Conservation (phyloP, 1,140 invertebrate genomes). For the Ostrea denselamellosa region DNA sequence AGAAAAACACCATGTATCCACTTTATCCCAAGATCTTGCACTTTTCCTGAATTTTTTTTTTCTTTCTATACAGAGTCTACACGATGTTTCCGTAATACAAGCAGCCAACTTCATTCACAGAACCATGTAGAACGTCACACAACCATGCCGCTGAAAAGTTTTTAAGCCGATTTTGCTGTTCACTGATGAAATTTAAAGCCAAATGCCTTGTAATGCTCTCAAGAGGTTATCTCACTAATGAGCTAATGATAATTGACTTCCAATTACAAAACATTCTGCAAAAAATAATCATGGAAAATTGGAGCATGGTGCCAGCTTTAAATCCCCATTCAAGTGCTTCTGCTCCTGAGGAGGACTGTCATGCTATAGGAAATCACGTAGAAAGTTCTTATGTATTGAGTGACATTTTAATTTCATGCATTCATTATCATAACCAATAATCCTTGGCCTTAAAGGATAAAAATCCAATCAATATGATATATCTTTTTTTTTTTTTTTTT, state of each 20-base stretch:
- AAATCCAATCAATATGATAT: neutral
- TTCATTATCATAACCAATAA: neutral
- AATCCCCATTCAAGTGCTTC: neutral
- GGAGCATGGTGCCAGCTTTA: neutral
- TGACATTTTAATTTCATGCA: neutral
- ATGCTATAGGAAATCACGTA: neutral
- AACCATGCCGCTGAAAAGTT: neutral
- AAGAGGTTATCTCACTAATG: conserved; percentile 35
- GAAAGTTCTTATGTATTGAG: neutral
- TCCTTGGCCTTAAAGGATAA: neutral
- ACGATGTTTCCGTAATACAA: neutral
- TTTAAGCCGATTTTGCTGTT: conserved; percentile 18
- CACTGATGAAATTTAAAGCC: conserved; percentile 37
- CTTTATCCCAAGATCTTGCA: conserved; percentile 6
- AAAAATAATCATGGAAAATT: conserved; percentile 19
- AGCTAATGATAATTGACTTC: conserved; percentile 39
- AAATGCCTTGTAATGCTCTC: conserved; percentile 35
- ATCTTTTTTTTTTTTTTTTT: neutral
- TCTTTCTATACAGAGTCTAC: neutral
- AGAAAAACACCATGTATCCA: conserved; percentile 7
- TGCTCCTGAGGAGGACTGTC: neutral
- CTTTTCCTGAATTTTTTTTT: neutral
- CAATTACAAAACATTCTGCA: conserved; percentile 20
- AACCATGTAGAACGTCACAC: neutral
- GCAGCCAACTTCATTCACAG: conserved; percentile 21